Conservation (phyloP, 2,888 invertebrate species). For the Drosophila aldrichi region DNA sequence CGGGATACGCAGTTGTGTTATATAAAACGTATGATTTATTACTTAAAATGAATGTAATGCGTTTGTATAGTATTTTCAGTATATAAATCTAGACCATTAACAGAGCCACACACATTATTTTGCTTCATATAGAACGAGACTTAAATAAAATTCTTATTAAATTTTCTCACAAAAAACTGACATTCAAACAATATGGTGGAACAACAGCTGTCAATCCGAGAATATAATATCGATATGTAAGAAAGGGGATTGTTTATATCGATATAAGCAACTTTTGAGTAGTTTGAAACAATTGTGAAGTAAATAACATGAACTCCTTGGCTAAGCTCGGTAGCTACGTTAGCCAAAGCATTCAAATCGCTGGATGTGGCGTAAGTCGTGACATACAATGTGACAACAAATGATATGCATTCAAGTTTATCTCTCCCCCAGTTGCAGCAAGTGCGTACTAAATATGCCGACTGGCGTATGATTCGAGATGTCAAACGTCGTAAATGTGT, state of each 20-base stretch:
- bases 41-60: slow-evolving; percentile 51
- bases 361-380: slow-evolving; percentile 79
- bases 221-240: slow-evolving; percentile 21
- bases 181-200: slow-evolving; percentile 45
- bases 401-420: background rate
- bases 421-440: slow-evolving; percentile 88
- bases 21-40: slow-evolving; percentile 62
- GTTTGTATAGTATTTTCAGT: background rate
- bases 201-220: slow-evolving; percentile 46
- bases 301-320: slow-evolving; percentile 75
- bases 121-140: slow-evolving; percentile 6
- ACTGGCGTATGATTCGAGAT: slow-evolving; percentile 94
- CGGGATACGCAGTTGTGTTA: slow-evolving; percentile 58
- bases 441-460: slow-evolving; percentile 91
- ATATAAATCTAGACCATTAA: slow-evolving; percentile 3
- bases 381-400: background rate
- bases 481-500: slow-evolving; percentile 92
- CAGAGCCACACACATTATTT: slow-evolving; percentile 1
- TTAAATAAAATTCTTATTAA: slow-evolving; percentile 12
- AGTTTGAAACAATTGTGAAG: background rate
- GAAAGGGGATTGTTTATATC: slow-evolving; percentile 1
- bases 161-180: slow-evolving; percentile 42
- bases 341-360: slow-evolving; percentile 75
- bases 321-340: slow-evolving; percentile 68
- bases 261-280: slow-evolving; percentile 1